Evolutionary conservation across 2,113 vertebrate species (phyloP).

Genomic region (Boulengeromyrus knoepffleri): DNA sequence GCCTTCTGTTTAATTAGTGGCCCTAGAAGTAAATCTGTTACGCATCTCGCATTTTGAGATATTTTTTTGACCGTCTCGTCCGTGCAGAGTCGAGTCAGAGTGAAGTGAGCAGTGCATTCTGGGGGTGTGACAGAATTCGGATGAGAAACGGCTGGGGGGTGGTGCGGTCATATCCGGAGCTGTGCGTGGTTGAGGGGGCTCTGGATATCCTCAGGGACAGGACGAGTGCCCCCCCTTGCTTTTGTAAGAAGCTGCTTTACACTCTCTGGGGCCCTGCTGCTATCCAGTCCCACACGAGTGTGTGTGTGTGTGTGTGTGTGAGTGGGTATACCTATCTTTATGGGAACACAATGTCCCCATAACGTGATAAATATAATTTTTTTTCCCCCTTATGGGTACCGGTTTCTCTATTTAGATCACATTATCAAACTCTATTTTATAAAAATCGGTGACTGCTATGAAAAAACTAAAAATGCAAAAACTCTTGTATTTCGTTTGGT

Average conservation of each 20-base stretch:
- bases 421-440: too few relatives aligned
- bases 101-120: neutral
- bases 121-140: neutral
- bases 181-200: neutral
- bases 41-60: neutral
- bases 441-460: too few relatives aligned
- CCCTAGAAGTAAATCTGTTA: neutral
- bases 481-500: too few relatives aligned
- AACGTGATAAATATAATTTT: too few relatives aligned
- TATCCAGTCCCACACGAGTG: conserved; percentile 13
- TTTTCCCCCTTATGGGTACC: too few relatives aligned
- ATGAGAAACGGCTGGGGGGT: neutral
- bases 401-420: too few relatives aligned
- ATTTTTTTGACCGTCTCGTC: neutral
- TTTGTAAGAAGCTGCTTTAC: conserved; percentile 27
- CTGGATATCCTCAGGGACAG: conserved; percentile 43
- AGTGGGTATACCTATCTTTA: too few relatives aligned
- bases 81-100: neutral
- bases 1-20: neutral
- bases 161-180: neutral
- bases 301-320: conserved; percentile 17
- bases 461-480: too few relatives aligned
- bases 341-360: too few relatives aligned
- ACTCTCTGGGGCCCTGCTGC: neutral
- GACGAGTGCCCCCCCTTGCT: conserved; percentile 37